A percentile compares a stretch with the other conserved stretches of the same genome.
These are phyloP conservation scores for Watsonalla cultraria DNA, from an alignment of 2,888 invertebrate genomes.

Conservation along the genomic window DNA sequence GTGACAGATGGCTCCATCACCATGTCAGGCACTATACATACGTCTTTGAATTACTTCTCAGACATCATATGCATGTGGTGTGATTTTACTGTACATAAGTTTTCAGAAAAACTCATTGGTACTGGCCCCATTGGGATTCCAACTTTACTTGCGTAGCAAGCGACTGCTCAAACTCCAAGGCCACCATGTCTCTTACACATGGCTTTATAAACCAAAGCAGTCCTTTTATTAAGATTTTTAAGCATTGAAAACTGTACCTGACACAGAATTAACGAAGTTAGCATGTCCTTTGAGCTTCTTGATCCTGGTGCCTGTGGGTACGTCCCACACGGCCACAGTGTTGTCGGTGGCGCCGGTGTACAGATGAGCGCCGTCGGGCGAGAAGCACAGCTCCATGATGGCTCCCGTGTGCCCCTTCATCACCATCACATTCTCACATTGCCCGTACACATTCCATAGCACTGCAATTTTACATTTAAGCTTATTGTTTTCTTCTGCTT, in stretches of 20 bases:
- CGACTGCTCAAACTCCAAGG: too few relatives aligned
- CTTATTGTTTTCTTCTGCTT: background rate
- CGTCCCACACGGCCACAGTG: constrained; percentile 97
- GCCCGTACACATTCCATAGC: constrained; percentile 98
- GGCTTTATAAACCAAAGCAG: too few relatives aligned
- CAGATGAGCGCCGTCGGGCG: constrained; percentile 89
- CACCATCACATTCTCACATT: constrained; percentile 97
- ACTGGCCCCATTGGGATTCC: too few relatives aligned
- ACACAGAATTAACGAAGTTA: constrained; percentile 86
- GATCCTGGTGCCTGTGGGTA: constrained; percentile 90
- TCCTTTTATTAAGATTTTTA: constrained; percentile 10
- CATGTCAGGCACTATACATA: too few relatives aligned
- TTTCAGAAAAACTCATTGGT: too few relatives aligned
- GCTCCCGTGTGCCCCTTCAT: constrained; percentile 97
- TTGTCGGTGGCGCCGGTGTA: constrained; percentile 97
- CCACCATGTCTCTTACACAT: too few relatives aligned
- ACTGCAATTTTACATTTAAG: constrained; percentile 67
- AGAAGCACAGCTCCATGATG: constrained; percentile 94
- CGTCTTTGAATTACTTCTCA: too few relatives aligned
- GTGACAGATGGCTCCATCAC: too few relatives aligned
- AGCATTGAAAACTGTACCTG: constrained; percentile 51
- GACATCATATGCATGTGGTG: too few relatives aligned
- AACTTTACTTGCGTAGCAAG: too few relatives aligned
- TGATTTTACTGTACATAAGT: too few relatives aligned
- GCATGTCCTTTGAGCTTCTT: constrained; percentile 93